These are phyloP conservation scores for Erebia aethiops DNA, from an alignment of 2,888 invertebrate genomes.

Conservation along the genomic window DNA sequence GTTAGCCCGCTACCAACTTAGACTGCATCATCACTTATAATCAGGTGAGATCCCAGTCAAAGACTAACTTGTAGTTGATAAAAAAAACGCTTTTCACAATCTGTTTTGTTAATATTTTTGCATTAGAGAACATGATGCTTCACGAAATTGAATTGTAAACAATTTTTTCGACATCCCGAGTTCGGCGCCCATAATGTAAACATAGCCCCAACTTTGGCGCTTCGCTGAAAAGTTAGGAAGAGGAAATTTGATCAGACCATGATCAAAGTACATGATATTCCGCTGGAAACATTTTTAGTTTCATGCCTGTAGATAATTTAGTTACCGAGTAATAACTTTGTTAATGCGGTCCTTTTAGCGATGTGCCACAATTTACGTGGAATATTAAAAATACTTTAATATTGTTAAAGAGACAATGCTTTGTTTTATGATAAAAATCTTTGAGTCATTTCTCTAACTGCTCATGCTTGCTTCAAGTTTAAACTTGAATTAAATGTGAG, in stretches of 20 bases:
- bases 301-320: conserved; percentile 36
- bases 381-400: conserved; percentile 2
- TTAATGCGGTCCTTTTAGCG: conserved; percentile 24
- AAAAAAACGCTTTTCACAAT: too few relatives aligned
- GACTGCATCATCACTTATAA: too few relatives aligned
- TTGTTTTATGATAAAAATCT: not conserved
- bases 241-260: conserved; percentile 64
- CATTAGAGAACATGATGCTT: not conserved
- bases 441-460: not conserved
- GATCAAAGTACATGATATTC: conserved; percentile 57
- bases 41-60: too few relatives aligned
- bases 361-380: conserved; percentile 12
- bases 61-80: too few relatives aligned
- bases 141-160: conserved; percentile 13
- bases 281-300: conserved; percentile 41
- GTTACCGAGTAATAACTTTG: conserved; percentile 28
- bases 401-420: conserved; percentile 9
- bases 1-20: too few relatives aligned
- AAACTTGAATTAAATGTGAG: too few relatives aligned
- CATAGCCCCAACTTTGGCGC: conserved; percentile 49
- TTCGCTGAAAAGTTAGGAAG: conserved; percentile 53
- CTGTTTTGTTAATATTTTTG: too few relatives aligned
- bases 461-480: too few relatives aligned
- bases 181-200: conserved; percentile 35
- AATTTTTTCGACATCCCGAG: conserved; percentile 39